A percentile compares a stretch with the other conserved stretches of the same genome.
Conservation (phyloP, 2,113 vertebrate genomes). For the Mobula hypostoma region DNA sequence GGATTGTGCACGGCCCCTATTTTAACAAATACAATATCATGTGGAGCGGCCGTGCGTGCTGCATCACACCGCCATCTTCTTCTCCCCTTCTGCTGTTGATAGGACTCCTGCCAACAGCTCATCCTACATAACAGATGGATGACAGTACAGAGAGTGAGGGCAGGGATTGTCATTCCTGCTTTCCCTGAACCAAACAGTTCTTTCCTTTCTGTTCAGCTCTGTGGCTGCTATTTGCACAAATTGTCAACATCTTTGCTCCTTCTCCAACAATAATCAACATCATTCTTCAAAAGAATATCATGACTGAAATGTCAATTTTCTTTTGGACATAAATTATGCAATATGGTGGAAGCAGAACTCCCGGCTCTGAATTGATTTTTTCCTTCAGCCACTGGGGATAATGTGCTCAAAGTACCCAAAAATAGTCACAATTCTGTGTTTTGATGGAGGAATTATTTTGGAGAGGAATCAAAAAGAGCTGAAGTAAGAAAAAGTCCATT, state of each 20-base stretch:
- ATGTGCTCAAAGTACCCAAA: background rate
- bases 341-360: background rate
- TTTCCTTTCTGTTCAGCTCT: background rate
- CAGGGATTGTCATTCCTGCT: background rate
- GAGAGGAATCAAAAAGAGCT: background rate
- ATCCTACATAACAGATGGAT: slow-evolving; percentile 53
- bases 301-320: background rate
- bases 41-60: no score
- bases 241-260: background rate
- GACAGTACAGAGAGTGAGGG: slow-evolving; percentile 21
- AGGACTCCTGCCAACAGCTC: slow-evolving; percentile 58
- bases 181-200: slow-evolving; percentile 9
- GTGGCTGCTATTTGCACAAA: background rate
- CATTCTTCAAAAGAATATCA: background rate
- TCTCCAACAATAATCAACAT: no score
- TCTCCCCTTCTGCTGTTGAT: slow-evolving; percentile 39
- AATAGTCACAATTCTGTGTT: background rate
- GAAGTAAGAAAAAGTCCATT: background rate
- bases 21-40: no score
- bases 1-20: no score
- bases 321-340: background rate
- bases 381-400: background rate
- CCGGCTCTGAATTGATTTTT: background rate
- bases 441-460: background rate
- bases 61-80: no score